Conservation (phyloP, 2,113 vertebrate species). For the Pteruthius melanotis region DNA sequence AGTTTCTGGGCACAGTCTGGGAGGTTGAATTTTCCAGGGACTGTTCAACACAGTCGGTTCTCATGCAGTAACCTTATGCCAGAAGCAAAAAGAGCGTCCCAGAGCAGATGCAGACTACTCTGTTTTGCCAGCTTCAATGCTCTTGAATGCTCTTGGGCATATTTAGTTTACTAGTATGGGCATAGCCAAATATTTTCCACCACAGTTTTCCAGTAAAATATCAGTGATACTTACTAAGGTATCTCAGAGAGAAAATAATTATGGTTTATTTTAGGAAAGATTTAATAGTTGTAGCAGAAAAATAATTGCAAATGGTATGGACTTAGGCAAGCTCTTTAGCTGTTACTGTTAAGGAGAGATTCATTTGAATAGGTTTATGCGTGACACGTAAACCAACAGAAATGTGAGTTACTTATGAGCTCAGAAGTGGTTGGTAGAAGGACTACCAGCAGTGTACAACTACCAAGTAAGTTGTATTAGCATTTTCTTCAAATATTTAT, state of each 20-base stretch:
- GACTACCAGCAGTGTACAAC: background rate
- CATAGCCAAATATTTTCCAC: background rate
- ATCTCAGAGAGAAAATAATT: background rate
- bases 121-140: background rate
- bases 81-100: rapidly evolving
- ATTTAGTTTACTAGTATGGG: background rate
- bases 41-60: background rate
- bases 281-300: background rate
- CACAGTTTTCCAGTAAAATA: background rate
- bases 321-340: background rate
- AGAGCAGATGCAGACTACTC: background rate
- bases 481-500: background rate
- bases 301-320: background rate
- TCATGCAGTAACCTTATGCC: background rate
- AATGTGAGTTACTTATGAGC: background rate
- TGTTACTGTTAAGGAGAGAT: background rate
- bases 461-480: background rate
- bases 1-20: background rate
- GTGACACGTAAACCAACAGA: background rate
- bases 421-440: background rate
- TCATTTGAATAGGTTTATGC: background rate
- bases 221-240: background rate
- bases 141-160: background rate
- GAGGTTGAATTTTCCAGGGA: background rate
- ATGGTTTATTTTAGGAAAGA: background rate